Conservation (phyloP, 2,113 vertebrate genomes). For the Limanda limanda region DNA sequence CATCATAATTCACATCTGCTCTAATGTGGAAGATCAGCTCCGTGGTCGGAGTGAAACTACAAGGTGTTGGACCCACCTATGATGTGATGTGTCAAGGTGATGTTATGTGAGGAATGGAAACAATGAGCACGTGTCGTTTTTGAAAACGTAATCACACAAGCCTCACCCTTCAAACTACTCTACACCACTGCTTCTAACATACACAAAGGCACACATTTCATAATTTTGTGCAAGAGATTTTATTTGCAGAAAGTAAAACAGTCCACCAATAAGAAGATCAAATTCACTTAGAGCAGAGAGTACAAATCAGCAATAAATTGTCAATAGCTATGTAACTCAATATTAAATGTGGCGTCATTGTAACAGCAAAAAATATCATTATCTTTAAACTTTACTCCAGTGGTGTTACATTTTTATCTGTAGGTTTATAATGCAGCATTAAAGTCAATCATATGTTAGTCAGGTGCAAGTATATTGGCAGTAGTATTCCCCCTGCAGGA, state of each 20-base stretch:
- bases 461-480: not conserved
- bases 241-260: not conserved
- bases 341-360: too few species aligned
- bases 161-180: not conserved
- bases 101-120: slow-evolving; percentile 55
- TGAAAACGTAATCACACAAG: slow-evolving; percentile 21
- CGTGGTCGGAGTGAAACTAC: slow-evolving; percentile 21
- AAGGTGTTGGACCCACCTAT: not conserved
- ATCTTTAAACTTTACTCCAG: too few species aligned
- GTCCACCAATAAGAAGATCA: not conserved
- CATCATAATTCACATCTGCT: not conserved
- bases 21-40: not conserved
- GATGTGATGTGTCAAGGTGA: slow-evolving; percentile 24
- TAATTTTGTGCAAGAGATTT: too few species aligned
- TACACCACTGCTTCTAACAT: not conserved
- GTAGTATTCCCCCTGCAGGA: slow-evolving; percentile 33
- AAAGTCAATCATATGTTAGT: not conserved
- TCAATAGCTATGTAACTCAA: too few species aligned
- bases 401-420: not conserved
- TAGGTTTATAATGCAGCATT: too few species aligned
- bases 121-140: slow-evolving; percentile 25
- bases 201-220: not conserved
- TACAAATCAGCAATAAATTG: too few species aligned
- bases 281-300: too few species aligned
- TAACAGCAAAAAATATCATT: too few species aligned